Base-by-base conservation (phyloP, 2,888 invertebrate species). In the Rhyacophila evoluta region DNA sequence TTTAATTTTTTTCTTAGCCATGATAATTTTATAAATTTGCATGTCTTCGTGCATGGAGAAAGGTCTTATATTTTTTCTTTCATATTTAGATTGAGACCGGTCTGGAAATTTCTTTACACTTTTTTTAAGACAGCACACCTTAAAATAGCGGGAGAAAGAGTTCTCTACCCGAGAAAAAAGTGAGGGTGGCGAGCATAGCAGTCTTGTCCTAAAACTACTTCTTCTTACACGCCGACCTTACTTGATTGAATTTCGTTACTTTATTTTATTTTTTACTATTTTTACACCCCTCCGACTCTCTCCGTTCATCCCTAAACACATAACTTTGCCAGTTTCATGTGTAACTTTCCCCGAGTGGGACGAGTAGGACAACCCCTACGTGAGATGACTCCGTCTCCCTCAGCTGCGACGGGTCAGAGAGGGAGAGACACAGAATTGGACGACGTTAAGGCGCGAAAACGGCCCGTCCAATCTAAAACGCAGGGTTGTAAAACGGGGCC, bases 391-490 rank as follows among this genome's bases (percentile, higher is more conserved):
- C 2, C 74, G 12, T 67, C 29, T 37, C 74, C 27, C 29, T 38
- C 68, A n/a, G 38, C 27, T 11, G 36, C 41, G 74, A n/a, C 12
- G 12, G 41, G 74, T 25, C 33, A n/a, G 37, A 72, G 19, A 29
- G 74, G 37, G 36, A 19, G 19, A 12, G 28, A 12, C 19, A 15
- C 10, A 74, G 68, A 74, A 67, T 36, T 33, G 68, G 37, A 67
- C 68, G 68, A 55, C 28, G 36, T 41, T n/a, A 36, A 36, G 27
- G 74, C 27, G 37, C 15, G 15, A 38, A 69, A 68, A 39, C 69
- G 74, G 72, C 67, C 72, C 75, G 80, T 80, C 80, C 80, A 80
- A 80, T 80, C 80, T 80, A 80, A 78, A 75, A 78, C 80, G 80
- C 80, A 75, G 69, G 80, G 80, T 78, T 80, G 80, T 80, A 80